These are phyloP conservation scores for Drosophila limbata DNA, from an alignment of 2,888 invertebrate species.

Conservation along the genomic window DNA sequence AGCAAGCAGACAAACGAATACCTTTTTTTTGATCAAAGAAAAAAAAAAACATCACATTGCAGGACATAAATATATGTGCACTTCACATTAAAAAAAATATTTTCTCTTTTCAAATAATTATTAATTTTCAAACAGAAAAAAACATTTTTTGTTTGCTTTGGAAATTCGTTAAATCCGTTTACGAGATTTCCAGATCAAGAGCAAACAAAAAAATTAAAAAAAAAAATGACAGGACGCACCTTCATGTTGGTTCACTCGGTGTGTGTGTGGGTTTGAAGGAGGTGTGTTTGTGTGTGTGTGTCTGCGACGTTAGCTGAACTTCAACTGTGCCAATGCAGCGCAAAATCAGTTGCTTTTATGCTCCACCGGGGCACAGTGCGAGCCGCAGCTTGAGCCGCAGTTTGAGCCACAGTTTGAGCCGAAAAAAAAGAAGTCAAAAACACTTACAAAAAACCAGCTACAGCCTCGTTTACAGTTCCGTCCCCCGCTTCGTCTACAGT, in stretches of 20 bases:
- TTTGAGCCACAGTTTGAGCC: not conserved
- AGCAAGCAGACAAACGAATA: conserved; percentile 77
- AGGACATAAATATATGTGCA: conserved; percentile 6
- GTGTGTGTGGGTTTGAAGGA: conserved; percentile 21
- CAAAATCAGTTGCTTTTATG: conserved; percentile 59
- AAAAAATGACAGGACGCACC: conserved; percentile 51
- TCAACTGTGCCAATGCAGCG: conserved; percentile 65
- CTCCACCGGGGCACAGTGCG: not conserved
- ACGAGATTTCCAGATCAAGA: conserved; percentile 34
- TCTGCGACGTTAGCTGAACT: conserved; percentile 62
- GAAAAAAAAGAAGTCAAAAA: conserved; percentile 1
- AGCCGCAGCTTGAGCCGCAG: not conserved
- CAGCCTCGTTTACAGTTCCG: conserved; percentile 8
- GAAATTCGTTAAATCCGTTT: conserved; percentile 48
- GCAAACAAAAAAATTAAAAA: no score
- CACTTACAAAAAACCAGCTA: not conserved
- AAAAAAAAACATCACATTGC: conserved; percentile 19
- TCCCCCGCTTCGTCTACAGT: not conserved
- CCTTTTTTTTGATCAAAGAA: conserved; percentile 42
- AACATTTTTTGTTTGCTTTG: conserved; percentile 3
- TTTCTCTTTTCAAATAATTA: conserved; percentile 1
- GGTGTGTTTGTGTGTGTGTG: conserved; percentile 24
- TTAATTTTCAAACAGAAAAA: conserved; percentile 14
- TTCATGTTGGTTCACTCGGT: conserved; percentile 62
- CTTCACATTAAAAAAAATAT: conserved; percentile 28